Evolutionary conservation across 2,888 invertebrate species (phyloP).

Genomic region (Acronicta aceris): DNA sequence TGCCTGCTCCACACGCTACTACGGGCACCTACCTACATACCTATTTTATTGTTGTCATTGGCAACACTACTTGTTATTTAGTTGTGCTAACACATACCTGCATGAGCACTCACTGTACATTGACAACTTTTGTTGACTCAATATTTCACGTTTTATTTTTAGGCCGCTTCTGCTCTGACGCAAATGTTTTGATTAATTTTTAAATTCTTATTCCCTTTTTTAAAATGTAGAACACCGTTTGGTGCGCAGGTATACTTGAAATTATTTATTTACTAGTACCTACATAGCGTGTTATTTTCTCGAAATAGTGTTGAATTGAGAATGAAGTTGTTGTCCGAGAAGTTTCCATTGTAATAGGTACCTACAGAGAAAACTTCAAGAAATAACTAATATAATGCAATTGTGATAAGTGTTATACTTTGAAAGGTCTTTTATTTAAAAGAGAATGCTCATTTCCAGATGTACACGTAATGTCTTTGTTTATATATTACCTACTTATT

Average conservation of each 20-base stretch:
- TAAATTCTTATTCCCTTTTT: conserved; percentile 61
- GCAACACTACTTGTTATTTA: conserved; percentile 35
- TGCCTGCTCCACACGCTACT: background rate
- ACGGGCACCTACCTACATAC: background rate
- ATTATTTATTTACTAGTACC: conserved; percentile 72
- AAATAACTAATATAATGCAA: conserved; percentile 17
- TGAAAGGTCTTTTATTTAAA: background rate
- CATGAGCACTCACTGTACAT: conserved; percentile 22
- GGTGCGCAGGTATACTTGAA: conserved; percentile 61
- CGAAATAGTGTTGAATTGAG: conserved; percentile 70
- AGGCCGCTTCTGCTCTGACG: conserved; percentile 16
- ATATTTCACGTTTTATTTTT: conserved; percentile 18
- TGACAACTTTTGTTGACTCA: conserved; percentile 37
- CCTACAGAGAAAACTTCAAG: conserved; percentile 12
- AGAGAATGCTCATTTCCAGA: conserved; percentile 14
- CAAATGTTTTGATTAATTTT: conserved; percentile 58
- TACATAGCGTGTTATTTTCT: conserved; percentile 69
- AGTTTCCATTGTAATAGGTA: conserved; percentile 16
- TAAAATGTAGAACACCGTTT: conserved; percentile 67
- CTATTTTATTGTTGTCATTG: conserved; percentile 28
- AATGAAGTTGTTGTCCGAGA: conserved; percentile 60
- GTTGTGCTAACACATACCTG: conserved; percentile 32
- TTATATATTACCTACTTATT: conserved; percentile 34
- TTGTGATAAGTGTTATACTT: conserved; percentile 9
- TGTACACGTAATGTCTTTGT: conserved; percentile 18